Conservation (phyloP, 2,113 vertebrate species). For the Montifringilla adamsi region DNA sequence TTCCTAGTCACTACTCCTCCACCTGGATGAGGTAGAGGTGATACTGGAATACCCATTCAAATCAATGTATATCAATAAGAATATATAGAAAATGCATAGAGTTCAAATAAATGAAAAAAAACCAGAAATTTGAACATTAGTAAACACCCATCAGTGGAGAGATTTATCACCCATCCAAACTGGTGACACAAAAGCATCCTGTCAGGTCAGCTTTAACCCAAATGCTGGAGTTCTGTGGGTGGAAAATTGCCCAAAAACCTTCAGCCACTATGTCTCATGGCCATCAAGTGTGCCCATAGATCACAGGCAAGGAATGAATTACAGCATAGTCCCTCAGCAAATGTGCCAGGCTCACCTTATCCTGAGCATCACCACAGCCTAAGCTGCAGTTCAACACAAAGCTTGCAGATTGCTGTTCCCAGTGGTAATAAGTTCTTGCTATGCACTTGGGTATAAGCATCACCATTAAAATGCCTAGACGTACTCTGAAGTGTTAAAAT, state of each 20-base stretch:
- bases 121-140: neutral
- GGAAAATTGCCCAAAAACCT: neutral
- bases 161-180: neutral
- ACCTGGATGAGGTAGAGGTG: neutral
- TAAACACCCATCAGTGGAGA: neutral
- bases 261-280: neutral
- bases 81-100: neutral
- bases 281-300: neutral
- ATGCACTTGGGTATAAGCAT: neutral
- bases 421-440: neutral
- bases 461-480: neutral
- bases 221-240: neutral
- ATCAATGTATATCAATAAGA: neutral
- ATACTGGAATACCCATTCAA: neutral
- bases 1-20: neutral
- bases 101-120: neutral
- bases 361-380: neutral
- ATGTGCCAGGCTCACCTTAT: neutral
- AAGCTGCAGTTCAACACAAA: neutral
- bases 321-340: neutral
- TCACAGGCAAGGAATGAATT: neutral
- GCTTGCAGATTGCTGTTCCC: neutral
- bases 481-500: neutral
- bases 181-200: neutral
- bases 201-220: neutral